Evolutionary conservation across 2,113 vertebrate genomes (phyloP).

Genomic region (Mesocricetus auratus): DNA sequence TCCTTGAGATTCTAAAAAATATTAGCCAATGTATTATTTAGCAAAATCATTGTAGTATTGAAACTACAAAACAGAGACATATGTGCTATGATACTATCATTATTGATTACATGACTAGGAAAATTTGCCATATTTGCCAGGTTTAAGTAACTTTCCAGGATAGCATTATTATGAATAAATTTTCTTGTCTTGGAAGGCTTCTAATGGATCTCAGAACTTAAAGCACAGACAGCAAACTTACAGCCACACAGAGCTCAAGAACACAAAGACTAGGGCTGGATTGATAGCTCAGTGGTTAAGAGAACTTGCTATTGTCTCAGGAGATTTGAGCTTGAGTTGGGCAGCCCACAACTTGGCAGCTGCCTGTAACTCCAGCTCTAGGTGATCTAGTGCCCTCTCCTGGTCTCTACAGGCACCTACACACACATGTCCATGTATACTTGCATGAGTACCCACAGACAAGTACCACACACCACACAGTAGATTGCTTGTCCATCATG

Average conservation of each 20-base stretch:
- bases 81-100: background rate
- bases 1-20: background rate
- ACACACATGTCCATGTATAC: background rate
- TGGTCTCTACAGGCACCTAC: background rate
- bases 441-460: background rate
- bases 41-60: background rate
- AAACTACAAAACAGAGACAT: constrained; percentile 1
- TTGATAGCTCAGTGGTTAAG: background rate
- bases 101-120: constrained; percentile 6
- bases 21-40: background rate
- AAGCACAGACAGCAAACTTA: background rate
- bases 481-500: background rate
- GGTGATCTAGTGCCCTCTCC: background rate
- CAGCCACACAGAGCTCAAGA: background rate
- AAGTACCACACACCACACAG: background rate
- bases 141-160: background rate
- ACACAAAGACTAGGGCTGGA: background rate
- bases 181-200: background rate
- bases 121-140: constrained; percentile 4
- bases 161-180: background rate
- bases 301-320: background rate
- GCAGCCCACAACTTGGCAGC: background rate
- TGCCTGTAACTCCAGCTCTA: background rate
- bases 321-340: background rate
- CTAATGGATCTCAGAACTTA: background rate